phyloP scores from a whole-genome alignment of 2,888 invertebrate genomes.

The Magallana nippona region DNA sequence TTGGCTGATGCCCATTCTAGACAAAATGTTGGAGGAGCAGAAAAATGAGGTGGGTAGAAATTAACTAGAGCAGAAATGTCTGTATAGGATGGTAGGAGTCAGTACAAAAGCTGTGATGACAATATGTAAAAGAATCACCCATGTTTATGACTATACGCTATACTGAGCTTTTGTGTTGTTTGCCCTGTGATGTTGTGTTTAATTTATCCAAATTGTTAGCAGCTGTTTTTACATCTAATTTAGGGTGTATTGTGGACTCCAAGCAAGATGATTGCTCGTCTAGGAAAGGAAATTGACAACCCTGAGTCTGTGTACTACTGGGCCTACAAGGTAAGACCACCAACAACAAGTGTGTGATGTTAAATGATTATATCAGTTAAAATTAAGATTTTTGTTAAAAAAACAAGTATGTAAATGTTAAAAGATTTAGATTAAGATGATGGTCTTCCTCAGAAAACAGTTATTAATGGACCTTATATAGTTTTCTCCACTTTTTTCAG shows the following conservation, averaged over 20 bases:
- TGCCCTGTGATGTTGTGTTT: neutral
- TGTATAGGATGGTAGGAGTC: neutral
- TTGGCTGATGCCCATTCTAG: conserved; percentile 96
- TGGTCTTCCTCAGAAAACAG: too few relatives aligned
- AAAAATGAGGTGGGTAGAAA: conserved; percentile 82
- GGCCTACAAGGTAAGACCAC: conserved; percentile 87
- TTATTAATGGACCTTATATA: too few relatives aligned
- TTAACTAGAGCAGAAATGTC: neutral
- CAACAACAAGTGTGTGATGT: too few relatives aligned
- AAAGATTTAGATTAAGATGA: too few relatives aligned
- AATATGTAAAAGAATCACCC: neutral
- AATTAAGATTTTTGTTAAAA: too few relatives aligned
- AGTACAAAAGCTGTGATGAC: conserved; percentile 12
- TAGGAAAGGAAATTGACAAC: conserved; percentile 95
- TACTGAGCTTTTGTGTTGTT: conserved; percentile 18
- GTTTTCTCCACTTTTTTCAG: conserved; percentile 62
- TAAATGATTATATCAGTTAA: too few relatives aligned
- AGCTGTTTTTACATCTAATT: conserved; percentile 53
- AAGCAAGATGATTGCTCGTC: conserved; percentile 89
- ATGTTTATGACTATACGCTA: conserved; percentile 16
- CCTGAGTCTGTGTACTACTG: conserved; percentile 96
- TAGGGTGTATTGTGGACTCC: conserved; percentile 90
- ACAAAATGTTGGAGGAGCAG: conserved; percentile 94
- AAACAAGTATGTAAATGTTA: too few relatives aligned
- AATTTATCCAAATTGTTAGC: neutral